Evolutionary conservation across 2,113 vertebrate genomes (phyloP).

Genomic region (Chlorodrepanis virens): DNA sequence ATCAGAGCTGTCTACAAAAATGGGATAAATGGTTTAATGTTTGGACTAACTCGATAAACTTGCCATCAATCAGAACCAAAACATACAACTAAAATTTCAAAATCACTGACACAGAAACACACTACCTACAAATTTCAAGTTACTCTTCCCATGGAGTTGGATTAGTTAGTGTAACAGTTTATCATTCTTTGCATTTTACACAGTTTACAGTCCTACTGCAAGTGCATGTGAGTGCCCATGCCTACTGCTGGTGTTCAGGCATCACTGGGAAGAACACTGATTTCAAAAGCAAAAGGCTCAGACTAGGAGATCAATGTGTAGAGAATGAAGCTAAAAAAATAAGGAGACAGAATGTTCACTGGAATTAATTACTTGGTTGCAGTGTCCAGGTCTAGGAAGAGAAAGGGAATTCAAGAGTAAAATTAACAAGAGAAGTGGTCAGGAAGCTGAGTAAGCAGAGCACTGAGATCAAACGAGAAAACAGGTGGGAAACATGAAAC

Average conservation of each 20-base stretch:
- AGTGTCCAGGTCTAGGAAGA: neutral
- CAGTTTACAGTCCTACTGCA: neutral
- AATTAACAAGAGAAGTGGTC: neutral
- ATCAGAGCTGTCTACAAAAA: neutral
- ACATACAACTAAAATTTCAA: neutral
- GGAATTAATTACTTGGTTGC: neutral
- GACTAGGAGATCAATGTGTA: neutral
- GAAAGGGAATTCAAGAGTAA: neutral
- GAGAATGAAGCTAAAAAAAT: neutral
- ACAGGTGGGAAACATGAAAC: neutral
- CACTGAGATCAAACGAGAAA: neutral
- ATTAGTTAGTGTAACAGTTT: neutral
- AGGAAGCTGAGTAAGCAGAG: neutral
- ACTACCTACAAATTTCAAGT: neutral
- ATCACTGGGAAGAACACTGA: neutral
- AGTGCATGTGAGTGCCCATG: neutral
- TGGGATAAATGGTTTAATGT: neutral
- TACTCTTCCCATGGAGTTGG: neutral
- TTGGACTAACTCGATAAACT: neutral
- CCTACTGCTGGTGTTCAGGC: fast-evolving
- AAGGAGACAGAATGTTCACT: neutral
- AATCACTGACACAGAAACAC: neutral
- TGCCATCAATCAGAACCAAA: neutral
- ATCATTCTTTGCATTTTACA: neutral
- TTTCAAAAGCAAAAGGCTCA: neutral